Percentiles rank a stretch among this genome's conserved stretches.
Conservation (phyloP, 2,888 invertebrate species). For the Ypsolopha sequella region DNA sequence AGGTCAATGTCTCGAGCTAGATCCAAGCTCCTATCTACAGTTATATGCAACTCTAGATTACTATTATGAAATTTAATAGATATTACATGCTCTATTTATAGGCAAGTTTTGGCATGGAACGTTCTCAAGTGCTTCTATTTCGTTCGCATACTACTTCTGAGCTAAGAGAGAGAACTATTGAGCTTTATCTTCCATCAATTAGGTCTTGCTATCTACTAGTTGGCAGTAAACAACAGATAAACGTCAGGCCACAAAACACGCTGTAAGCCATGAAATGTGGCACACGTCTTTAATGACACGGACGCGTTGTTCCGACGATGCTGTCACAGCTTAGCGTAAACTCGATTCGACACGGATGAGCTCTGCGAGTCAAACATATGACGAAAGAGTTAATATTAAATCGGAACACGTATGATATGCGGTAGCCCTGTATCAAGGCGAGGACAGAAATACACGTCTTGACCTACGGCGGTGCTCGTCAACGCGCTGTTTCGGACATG, state of each 20-base stretch:
- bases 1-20: slow-evolving; percentile 61
- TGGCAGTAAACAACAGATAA: too few species aligned
- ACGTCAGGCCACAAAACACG: background rate
- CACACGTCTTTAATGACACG: background rate
- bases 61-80: background rate
- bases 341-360: background rate
- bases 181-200: background rate
- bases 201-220: too few species aligned
- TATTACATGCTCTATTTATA: too few species aligned
- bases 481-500: slow-evolving; percentile 33
- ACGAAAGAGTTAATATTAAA: slow-evolving; percentile 63
- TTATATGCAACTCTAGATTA: background rate
- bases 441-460: slow-evolving; percentile 60
- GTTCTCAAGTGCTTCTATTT: background rate
- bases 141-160: background rate
- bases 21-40: slow-evolving; percentile 14
- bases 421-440: slow-evolving; percentile 67
- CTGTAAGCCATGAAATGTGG: background rate
- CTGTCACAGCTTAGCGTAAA: background rate
- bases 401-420: slow-evolving; percentile 46
- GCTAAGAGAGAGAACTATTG: background rate
- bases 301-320: background rate
- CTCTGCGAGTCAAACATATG: slow-evolving; percentile 23
- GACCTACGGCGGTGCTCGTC: slow-evolving; percentile 54
- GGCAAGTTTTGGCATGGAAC: too few species aligned